Evolutionary conservation across 2,797 vertebrate species (phyloP).

Genomic region (Cossypha niveicapilla): DNA sequence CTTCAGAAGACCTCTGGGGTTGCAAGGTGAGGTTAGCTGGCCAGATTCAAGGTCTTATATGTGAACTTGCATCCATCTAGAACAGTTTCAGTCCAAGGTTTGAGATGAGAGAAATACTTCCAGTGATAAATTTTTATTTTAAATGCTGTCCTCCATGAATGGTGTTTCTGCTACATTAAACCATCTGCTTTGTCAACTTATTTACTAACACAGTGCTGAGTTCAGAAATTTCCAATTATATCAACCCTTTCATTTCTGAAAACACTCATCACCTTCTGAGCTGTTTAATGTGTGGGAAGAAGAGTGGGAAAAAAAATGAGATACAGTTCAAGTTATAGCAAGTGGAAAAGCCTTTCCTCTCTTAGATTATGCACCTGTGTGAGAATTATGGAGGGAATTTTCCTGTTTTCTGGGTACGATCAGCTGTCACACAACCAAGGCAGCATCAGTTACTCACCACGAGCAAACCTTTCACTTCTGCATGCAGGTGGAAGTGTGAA

Average conservation of each 20-base stretch:
- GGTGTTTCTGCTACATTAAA: background rate
- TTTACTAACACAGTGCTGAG: background rate
- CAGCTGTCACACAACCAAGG: background rate
- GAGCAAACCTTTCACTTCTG: background rate
- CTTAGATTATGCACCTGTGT: background rate
- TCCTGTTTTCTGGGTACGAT: background rate
- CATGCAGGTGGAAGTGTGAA: background rate
- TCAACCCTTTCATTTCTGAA: background rate
- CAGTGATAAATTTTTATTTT: background rate
- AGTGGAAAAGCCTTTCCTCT: background rate
- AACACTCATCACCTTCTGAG: fast-evolving
- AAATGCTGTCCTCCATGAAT: background rate
- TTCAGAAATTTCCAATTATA: background rate
- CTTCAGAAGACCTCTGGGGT: background rate
- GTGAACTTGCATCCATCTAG: background rate
- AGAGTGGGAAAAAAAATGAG: background rate
- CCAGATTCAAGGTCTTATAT: background rate
- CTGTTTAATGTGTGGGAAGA: background rate
- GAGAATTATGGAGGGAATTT: background rate
- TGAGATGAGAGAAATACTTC: background rate
- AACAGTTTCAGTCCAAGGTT: background rate
- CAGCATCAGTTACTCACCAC: background rate
- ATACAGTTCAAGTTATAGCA: background rate
- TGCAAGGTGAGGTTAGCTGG: background rate
- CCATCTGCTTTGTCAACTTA: background rate